Evolutionary conservation across 2,113 vertebrate genomes (phyloP).

Genomic region (Zosterops lateralis): DNA sequence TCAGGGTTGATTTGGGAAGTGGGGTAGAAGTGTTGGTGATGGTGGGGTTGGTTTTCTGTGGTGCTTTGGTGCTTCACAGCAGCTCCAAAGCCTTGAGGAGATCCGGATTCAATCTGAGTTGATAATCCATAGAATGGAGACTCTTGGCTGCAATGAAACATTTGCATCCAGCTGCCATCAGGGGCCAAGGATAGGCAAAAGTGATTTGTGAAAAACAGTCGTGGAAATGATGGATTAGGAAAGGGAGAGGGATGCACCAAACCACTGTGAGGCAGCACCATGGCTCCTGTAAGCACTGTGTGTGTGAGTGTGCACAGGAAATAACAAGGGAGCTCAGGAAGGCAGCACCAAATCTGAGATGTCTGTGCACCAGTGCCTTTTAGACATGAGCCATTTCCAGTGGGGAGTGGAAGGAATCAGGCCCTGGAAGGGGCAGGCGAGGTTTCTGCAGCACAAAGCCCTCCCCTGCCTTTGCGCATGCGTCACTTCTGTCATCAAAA

Average conservation of each 20-base stretch:
- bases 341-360: background rate
- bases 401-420: background rate
- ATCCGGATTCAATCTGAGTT: accelerated
- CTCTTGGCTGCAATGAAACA: background rate
- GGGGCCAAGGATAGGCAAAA: background rate
- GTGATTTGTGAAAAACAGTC: background rate
- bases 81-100: background rate
- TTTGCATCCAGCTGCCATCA: background rate
- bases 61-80: background rate
- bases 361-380: background rate
- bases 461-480: background rate
- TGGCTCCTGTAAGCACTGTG: accelerated
- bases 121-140: too few relatives aligned
- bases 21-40: accelerated
- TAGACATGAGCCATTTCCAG: background rate
- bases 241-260: background rate
- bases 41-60: background rate
- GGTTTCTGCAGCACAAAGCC: background rate
- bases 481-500: background rate
- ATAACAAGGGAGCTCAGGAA: background rate
- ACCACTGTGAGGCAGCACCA: accelerated
- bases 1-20: background rate
- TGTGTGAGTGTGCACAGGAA: background rate
- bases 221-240: background rate
- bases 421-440: background rate